Evolutionary conservation across 2,113 vertebrate species (phyloP).

Genomic region (Alosa alosa): DNA sequence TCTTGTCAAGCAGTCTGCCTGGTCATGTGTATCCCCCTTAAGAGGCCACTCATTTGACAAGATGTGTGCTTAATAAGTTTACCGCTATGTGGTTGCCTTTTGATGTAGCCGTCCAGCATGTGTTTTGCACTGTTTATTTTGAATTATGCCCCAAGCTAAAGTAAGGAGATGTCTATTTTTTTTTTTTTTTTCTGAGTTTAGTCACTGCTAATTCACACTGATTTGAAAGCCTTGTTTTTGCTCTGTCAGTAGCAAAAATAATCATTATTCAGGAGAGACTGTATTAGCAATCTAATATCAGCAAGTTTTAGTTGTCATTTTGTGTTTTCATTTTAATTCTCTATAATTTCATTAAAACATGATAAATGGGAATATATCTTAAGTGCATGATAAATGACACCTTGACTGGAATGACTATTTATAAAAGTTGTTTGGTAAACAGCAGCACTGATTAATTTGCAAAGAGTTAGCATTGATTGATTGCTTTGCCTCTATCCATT

Average conservation of each 20-base stretch:
- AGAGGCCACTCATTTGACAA: slow-evolving; percentile 1
- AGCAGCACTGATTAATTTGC: neutral
- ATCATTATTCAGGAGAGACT: neutral
- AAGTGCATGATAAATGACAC: neutral
- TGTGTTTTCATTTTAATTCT: neutral
- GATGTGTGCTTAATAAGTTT: slow-evolving; percentile 7
- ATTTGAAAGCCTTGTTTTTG: neutral
- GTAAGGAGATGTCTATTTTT: neutral
- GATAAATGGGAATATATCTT: neutral
- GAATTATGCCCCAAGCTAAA: neutral
- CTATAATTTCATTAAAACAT: neutral
- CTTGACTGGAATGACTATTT: neutral
- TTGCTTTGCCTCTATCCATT: neutral
- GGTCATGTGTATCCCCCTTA: slow-evolving; percentile 5
- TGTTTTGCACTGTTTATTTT: neutral
- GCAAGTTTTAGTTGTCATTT: neutral
- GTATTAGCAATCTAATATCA: neutral
- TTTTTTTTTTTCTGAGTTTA: neutral
- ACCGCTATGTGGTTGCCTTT: neutral
- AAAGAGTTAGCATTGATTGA: neutral
- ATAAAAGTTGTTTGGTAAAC: neutral
- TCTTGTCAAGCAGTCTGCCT: slow-evolving; percentile 1
- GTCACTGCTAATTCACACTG: neutral
- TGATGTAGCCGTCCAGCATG: neutral
- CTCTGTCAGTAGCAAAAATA: neutral